Percentiles rank a stretch among this genome's conserved stretches.
Conservation (phyloP, 2,888 invertebrate species). For the Stegana nigrithorax region DNA sequence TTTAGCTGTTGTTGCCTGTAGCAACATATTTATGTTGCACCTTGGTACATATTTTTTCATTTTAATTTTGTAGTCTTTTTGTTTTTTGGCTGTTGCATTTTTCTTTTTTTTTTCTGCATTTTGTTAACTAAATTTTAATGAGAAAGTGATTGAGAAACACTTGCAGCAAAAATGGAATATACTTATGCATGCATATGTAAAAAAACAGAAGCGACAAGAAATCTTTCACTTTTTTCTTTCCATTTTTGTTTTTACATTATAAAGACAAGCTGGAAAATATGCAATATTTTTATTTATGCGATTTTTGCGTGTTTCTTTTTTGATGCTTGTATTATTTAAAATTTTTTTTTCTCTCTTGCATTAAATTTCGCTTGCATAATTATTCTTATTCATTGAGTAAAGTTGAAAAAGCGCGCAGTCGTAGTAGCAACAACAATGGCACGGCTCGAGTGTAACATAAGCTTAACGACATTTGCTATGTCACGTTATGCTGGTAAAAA, state of each 20-base stretch:
- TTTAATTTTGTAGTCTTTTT: neutral
- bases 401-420: too few relatives aligned
- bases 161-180: too few relatives aligned
- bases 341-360: too few relatives aligned
- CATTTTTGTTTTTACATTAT: too few relatives aligned
- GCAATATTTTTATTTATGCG: neutral
- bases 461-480: conserved; percentile 33
- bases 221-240: too few relatives aligned
- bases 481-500: too few relatives aligned
- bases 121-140: too few relatives aligned
- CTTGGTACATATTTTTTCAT: neutral
- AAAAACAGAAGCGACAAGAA: too few relatives aligned
- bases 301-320: neutral
- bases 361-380: neutral
- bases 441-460: conserved; percentile 34
- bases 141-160: too few relatives aligned
- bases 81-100: neutral
- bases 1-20: neutral
- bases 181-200: too few relatives aligned
- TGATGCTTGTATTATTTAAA: too few relatives aligned
- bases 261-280: neutral
- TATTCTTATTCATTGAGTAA: neutral
- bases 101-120: neutral
- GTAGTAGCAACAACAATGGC: too few relatives aligned
- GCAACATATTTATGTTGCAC: neutral